Evolutionary conservation across 2,113 vertebrate genomes (phyloP).

Genomic region (Scomber colias): DNA sequence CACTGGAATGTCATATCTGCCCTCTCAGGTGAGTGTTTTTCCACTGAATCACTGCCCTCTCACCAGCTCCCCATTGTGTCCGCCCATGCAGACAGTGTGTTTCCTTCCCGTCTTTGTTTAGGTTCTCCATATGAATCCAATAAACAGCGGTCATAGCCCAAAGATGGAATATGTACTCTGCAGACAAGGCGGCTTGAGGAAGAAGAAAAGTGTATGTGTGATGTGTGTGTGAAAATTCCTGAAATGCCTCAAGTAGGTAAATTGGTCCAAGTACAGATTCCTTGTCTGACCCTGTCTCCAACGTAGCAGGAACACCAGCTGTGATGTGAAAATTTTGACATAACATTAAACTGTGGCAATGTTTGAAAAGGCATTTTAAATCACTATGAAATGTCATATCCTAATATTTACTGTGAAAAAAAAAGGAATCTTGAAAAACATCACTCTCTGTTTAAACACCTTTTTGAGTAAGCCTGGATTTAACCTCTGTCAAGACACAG

Average conservation of each 20-base stretch:
- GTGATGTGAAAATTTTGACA: constrained; percentile 36
- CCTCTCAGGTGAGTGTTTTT: constrained; percentile 56
- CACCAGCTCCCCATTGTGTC: constrained; percentile 41
- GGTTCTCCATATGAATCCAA: constrained; percentile 51
- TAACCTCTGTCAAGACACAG: constrained; percentile 24
- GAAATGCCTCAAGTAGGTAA: constrained; percentile 48
- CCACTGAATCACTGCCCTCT: constrained; percentile 12
- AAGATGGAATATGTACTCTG: constrained; percentile 54
- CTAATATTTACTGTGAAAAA: constrained; percentile 12
- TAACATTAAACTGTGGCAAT: constrained; percentile 34
- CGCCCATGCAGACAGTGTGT: constrained; percentile 23
- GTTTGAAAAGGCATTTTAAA: constrained; percentile 31
- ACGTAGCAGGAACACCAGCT: constrained; percentile 6
- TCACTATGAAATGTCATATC: constrained; percentile 19
- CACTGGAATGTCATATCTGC: constrained; percentile 47
- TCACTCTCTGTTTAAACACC: background rate
- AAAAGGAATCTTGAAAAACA: background rate
- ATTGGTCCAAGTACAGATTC: constrained; percentile 43
- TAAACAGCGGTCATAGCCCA: constrained; percentile 43
- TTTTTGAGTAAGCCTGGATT: background rate
- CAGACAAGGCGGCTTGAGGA: constrained; percentile 21
- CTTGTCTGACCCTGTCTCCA: constrained; percentile 11
- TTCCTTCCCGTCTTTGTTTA: constrained; percentile 77
- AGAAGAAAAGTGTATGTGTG: constrained; percentile 14
- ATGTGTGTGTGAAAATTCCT: constrained; percentile 50